These are phyloP conservation scores for Drosophila chauvacae DNA, from an alignment of 1,140 invertebrate species.

Conservation along the genomic window DNA sequence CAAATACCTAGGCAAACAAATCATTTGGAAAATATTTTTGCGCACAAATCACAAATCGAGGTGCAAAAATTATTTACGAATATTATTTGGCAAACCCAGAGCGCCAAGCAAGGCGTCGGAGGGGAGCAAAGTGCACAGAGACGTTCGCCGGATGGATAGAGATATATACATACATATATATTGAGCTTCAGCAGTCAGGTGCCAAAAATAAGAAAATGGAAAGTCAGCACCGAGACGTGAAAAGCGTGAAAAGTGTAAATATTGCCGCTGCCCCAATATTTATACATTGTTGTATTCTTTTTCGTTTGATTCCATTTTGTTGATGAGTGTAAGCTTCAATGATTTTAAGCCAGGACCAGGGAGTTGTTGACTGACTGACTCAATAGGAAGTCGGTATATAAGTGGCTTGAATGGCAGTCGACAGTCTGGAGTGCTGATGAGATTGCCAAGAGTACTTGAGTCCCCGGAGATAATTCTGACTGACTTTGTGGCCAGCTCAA, in stretches of 20 bases:
- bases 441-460: not conserved
- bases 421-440: conserved; percentile 3
- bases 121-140: conserved; percentile 30
- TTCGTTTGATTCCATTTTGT: conserved; percentile 53
- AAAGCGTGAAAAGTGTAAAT: conserved; percentile 72
- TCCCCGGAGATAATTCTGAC: not conserved
- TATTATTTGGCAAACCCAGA: conserved; percentile 65
- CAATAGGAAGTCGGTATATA: conserved; percentile 15
- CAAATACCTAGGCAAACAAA: conserved; percentile 79
- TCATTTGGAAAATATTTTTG: conserved; percentile 80
- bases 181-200: conserved; percentile 15
- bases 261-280: conserved; percentile 72
- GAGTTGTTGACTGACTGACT: conserved; percentile 41
- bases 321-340: conserved; percentile 71
- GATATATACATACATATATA: conserved; percentile 6
- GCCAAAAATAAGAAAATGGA: conserved; percentile 48
- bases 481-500: not conserved
- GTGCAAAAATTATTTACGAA: conserved; percentile 79
- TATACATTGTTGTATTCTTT: conserved; percentile 50
- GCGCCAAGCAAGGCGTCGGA: conserved; percentile 30
- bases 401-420: conserved; percentile 13
- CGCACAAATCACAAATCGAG: conserved; percentile 74
- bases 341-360: conserved; percentile 28
- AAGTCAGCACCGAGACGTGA: conserved; percentile 63
- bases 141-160: conserved; percentile 31